Evolutionary conservation across 1,140 invertebrate genomes (phyloP), one percentile per base, ranked within the genome.

Genomic region (Dreissena rostriformis): DNA sequence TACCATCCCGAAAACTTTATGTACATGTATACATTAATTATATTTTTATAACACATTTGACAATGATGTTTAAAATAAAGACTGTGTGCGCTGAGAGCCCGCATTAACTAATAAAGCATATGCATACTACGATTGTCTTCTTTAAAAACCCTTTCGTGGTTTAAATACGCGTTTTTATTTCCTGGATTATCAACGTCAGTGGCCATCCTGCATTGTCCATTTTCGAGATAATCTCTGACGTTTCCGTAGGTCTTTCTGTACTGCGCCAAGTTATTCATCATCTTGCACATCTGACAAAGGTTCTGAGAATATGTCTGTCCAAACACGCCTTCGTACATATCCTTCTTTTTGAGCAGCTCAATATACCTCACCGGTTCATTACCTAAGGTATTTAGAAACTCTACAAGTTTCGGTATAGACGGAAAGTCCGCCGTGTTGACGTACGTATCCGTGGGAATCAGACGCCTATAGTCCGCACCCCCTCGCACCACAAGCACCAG

Each of bases 341-440:
- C 22, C 29, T 70, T 70, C 22, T 29, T 29, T 39, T 26, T 19
- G 15, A 70, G 67, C 8, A 17, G 51, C 5, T 19, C 22, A 0
- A 8, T 70, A 22, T 70, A 70, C 51, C 26, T 70, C 17, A 22
- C 12, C 51, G 10, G 39, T 5, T 73, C 29, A 73, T 55, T 53
- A 7, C 39, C 71, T 6, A 73, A 22, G 12, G 51, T 39, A 1
- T 19, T 53, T 12, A 82, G 14, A 67, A 28, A 82, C 17, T 52
- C 65, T 0, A 63, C 80, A 0, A 82, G 61, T 39, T 28, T n/a
- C 24, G 61, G 19, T 10, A 55, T 28, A 12, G 61, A 53, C 8
- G 12, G 12, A 65, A 74, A 82, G 53, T 82, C 70, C 15, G 80
- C 80, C 17, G 39, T 24, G 55, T 82, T 82, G 22, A 82, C 67